A percentile compares a stretch with the other conserved stretches of the same genome.
phyloP scores from a whole-genome alignment of 1,140 invertebrate species.

The Temnothorax curvispinosus region DNA sequence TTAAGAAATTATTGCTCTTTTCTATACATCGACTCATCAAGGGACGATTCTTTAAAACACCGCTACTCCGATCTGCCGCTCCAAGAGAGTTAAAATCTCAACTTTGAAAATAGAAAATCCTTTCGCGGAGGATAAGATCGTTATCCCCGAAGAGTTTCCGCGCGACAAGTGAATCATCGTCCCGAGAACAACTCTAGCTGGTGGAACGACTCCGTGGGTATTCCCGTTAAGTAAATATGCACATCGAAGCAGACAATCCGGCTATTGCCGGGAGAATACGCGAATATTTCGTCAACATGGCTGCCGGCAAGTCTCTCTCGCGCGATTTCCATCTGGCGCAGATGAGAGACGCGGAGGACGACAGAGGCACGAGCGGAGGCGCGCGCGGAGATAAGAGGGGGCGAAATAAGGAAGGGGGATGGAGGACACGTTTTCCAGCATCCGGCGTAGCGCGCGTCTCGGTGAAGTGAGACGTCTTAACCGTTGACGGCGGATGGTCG shows the following conservation, averaged over 20 bases:
- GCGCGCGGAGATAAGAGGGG: not conserved
- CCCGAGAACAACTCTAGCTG: constrained; percentile 44
- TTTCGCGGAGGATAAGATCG: constrained; percentile 45
- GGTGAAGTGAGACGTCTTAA: constrained; percentile 72
- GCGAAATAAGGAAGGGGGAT: constrained; percentile 9
- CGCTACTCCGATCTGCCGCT: not conserved
- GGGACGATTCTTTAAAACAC: constrained; percentile 21
- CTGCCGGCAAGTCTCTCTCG: constrained; percentile 67
- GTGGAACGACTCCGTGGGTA: constrained; percentile 35
- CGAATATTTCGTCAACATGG: constrained; percentile 71
- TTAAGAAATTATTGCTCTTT: not conserved
- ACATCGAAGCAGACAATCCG: constrained; percentile 59
- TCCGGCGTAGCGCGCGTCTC: constrained; percentile 63
- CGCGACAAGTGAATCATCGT: constrained; percentile 53
- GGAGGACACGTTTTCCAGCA: constrained; percentile 71
- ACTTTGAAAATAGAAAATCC: constrained; percentile 36
- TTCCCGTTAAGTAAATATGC: constrained; percentile 62
- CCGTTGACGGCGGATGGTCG: constrained; percentile 69
- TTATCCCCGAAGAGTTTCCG: constrained; percentile 15
- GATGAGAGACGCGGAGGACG: constrained; percentile 28
- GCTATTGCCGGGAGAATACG: constrained; percentile 42
- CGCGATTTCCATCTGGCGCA: constrained; percentile 72
- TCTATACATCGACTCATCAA: not conserved
- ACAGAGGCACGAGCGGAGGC: not conserved
- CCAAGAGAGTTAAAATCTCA: constrained; percentile 1